Conservation (phyloP, 2,113 vertebrate genomes). For the Cephalopholis sonnerati region DNA sequence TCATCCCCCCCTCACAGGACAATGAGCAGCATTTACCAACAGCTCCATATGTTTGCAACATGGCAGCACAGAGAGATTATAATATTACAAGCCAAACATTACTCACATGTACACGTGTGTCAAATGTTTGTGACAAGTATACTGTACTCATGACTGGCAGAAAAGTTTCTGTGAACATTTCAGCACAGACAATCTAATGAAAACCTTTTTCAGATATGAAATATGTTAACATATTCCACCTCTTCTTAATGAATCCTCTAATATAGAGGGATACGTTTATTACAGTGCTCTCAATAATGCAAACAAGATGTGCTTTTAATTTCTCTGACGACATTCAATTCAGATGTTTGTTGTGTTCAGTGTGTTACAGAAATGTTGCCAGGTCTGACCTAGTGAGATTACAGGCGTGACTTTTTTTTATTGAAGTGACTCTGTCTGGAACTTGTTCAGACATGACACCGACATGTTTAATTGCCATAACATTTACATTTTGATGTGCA, state of each 20-base stretch:
- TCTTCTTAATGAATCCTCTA: neutral
- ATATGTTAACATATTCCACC: neutral
- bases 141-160: slow-evolving; percentile 6
- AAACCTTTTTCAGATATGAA: neutral
- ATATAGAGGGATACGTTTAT: neutral
- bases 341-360: neutral
- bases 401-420: neutral
- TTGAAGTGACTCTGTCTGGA: neutral
- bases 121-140: slow-evolving; percentile 3
- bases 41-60: slow-evolving; percentile 74
- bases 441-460: neutral
- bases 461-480: neutral
- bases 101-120: slow-evolving; percentile 9
- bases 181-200: neutral
- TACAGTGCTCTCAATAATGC: neutral
- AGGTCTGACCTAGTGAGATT: neutral
- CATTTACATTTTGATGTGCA: neutral
- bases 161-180: slow-evolving; percentile 5
- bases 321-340: neutral
- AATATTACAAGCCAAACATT: slow-evolving; percentile 39
- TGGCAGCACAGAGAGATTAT: slow-evolving; percentile 50
- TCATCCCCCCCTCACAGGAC: slow-evolving; percentile 51
- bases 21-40: slow-evolving; percentile 69
- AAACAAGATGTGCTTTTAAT: slow-evolving; percentile 7
- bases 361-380: neutral